Base-by-base conservation (phyloP, 2,888 invertebrate species). In the Meganola albula region DNA sequence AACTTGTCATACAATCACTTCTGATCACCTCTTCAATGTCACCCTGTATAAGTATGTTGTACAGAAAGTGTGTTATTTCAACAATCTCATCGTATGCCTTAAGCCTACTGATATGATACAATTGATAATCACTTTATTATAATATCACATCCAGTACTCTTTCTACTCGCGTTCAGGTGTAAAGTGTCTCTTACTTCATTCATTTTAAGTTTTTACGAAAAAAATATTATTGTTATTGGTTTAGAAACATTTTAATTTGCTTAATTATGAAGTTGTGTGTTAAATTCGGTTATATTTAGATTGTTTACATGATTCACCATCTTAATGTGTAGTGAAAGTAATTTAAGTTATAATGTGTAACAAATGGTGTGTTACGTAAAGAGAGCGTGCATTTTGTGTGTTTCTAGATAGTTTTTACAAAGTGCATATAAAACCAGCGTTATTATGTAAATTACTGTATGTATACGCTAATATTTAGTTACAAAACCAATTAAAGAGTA, bases 31-130 rank as follows among this genome's bases (percentile, higher is more conserved):
- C n/a, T n/a, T n/a, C n/a, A n/a, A n/a, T n/a, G n/a, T n/a, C n/a
- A n/a, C n/a, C n/a, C n/a, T n/a, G n/a, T n/a, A n/a, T n/a, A n/a
- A n/a, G n/a, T n/a, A n/a, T n/a, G n/a, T n/a, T n/a, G n/a, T n/a
- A n/a, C n/a, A n/a, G n/a, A n/a, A n/a, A n/a, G n/a, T n/a, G n/a
- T n/a, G n/a, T n/a, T n/a, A n/a, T n/a, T n/a, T n/a, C n/a, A n/a
- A 37, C 27, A 31, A 39, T 35, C 48, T 51, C 27, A 22, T 10
- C 23, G 40, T 48, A 26, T 43, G 37, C 9, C 9, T 24, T 18
- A 27, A 28, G 27, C 53, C 39, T 49, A 39, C 40, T 47, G 56
- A 57, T 57, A 56, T 44, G 44, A 49, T 45, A 44, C 44, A 56
- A 49, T 43, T 56, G 54, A 56, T 54, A 54, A 34, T 42, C 44